Evolutionary conservation across 2,888 invertebrate species (phyloP), one percentile per base, ranked within the genome.

Genomic region (Mamestra brassicae): DNA sequence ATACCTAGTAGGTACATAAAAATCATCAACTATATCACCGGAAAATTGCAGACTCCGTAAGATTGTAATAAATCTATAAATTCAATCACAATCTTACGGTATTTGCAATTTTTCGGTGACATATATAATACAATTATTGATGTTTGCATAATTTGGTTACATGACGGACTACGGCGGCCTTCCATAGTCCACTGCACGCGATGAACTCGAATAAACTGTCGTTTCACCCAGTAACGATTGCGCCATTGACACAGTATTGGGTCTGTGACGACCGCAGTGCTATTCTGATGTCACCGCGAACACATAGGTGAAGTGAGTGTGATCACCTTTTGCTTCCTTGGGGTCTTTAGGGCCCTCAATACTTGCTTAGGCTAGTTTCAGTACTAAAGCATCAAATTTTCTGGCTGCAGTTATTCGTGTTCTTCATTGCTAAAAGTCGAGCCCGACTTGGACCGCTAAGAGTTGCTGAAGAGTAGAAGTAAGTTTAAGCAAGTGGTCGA

Each of bases 151-250:
- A 70, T 78, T 78, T 69, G n/a, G 45, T 54, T 34, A 42, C 42
- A 42, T 15, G n/a, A 36, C 42, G 13, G n/a, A 60, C 6, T 69
- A 47, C 58, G 50, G 13, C 70, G 70, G 54, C 34, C 47, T 38
- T 54, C 38, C 78, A 75, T 47, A 75, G 67, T 74, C 55, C 42
- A 75, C 60, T 80, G 50, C 50, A 34, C 81, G 55, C 58, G 36
- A 67, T 55, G 38, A 63, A 68, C 73, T 79, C 45, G 0, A 13
- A 55, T n/a, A 34, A 80, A 64, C 34, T 64, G 63, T 36, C 17
- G 36, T 58, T 80, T 74, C 54, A 60, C 42, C 58, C 3, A 64
- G 26, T 79, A 55, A 68, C 67, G 54, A 15, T 78, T 80, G 63
- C 64, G 50, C 60, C 55, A 81, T 55, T 68, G 55, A 68, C 75